phyloP scores from a whole-genome alignment of 2,797 vertebrate genomes.

The Forpus xanthops region DNA sequence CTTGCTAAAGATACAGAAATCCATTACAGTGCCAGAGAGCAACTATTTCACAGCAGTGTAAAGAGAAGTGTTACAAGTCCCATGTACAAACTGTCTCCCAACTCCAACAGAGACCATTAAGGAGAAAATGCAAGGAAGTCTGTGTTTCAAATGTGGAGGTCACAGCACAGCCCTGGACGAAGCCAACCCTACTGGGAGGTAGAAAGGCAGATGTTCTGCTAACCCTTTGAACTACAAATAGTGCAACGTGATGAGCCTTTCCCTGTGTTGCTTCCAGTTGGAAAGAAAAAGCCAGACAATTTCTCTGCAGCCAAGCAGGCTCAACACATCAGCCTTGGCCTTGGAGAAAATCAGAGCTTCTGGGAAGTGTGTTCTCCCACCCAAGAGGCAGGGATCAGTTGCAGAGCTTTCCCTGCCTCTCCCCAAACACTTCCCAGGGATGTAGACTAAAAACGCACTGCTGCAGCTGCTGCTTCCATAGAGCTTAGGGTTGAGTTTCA shows the following conservation, averaged over 20 bases:
- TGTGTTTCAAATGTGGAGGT: accelerated
- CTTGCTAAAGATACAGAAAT: not conserved
- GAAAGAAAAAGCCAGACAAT: not conserved
- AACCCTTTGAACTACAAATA: not conserved
- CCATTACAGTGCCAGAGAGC: not conserved
- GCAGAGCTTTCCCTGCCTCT: not conserved
- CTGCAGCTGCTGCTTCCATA: not conserved
- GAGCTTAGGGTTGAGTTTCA: not conserved
- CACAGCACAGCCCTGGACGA: not conserved
- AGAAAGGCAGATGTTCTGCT: not conserved
- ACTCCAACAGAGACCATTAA: not conserved
- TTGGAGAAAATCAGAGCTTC: accelerated
- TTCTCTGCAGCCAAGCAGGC: not conserved
- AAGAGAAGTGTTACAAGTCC: not conserved
- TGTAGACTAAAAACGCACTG: accelerated
- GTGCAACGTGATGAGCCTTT: not conserved
- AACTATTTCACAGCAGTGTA: too few species aligned
- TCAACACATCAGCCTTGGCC: not conserved
- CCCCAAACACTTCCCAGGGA: not conserved
- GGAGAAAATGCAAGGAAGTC: not conserved
- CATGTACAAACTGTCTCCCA: accelerated
- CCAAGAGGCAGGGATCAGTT: not conserved
- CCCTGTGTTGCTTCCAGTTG: not conserved
- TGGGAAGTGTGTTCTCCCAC: not conserved
- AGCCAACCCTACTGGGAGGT: not conserved